These are phyloP conservation scores for Eledona agricola DNA, from an alignment of 2,888 invertebrate species.

Conservation along the genomic window DNA sequence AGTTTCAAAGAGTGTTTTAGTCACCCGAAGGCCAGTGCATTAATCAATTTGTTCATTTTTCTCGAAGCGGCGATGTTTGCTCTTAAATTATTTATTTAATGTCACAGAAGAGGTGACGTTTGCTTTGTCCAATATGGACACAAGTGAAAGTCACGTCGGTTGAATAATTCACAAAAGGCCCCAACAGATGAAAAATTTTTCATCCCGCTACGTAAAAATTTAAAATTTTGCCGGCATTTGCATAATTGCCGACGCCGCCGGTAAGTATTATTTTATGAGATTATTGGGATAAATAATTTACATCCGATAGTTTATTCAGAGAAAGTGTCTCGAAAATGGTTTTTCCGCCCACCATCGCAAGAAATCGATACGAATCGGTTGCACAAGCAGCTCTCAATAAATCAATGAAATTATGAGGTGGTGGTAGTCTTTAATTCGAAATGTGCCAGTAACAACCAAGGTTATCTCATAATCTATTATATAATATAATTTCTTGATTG, in stretches of 20 bases:
- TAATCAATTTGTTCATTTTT: no score
- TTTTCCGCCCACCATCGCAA: conserved; percentile 11
- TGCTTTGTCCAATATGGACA: neutral
- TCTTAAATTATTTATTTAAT: neutral
- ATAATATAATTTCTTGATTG: no score
- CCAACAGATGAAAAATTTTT: no score
- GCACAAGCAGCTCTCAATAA: conserved; percentile 1
- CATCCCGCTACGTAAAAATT: no score
- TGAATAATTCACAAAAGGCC: no score
- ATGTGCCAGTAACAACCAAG: conserved; percentile 5
- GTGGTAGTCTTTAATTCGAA: no score
- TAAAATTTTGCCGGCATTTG: no score
- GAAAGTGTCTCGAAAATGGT: conserved; percentile 14
- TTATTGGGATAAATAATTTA: conserved; percentile 1
- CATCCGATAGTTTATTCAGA: conserved; percentile 5
- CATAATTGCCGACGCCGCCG: neutral
- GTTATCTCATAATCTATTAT: conserved; percentile 9
- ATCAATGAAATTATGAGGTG: conserved; percentile 14
- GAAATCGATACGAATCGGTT: conserved; percentile 4
- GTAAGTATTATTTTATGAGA: conserved; percentile 3
- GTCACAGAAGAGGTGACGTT: no score
- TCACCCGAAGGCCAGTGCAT: no score
- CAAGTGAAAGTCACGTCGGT: neutral
- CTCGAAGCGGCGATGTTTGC: no score
- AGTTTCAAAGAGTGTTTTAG: no score